Evolutionary conservation across 2,888 invertebrate species (phyloP).

Genomic region (Dasypolia templi): DNA sequence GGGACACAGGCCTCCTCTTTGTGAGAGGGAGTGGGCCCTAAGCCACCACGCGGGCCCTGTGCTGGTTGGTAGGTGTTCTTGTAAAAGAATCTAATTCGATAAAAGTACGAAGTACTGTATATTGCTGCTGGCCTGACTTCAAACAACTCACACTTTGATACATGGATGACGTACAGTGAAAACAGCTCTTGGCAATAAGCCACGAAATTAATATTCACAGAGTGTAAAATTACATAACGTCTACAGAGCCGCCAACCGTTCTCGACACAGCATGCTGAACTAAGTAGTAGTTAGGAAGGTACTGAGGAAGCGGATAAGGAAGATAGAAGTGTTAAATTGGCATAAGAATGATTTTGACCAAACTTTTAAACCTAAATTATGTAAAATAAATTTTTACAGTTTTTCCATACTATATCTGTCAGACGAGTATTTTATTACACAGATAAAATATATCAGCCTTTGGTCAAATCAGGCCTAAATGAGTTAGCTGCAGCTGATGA

Average conservation of each 20-base stretch:
- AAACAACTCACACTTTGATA: not conserved
- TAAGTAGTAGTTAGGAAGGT: not conserved
- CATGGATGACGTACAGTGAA: not conserved
- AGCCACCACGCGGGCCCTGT: not conserved
- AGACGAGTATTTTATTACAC: no score
- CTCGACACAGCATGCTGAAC: not conserved
- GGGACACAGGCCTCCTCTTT: no score
- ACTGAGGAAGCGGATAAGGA: not conserved
- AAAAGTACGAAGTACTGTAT: no score
- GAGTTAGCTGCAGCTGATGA: not conserved
- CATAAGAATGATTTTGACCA: no score
- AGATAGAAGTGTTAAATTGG: not conserved
- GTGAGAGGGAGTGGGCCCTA: not conserved
- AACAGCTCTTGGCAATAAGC: not conserved
- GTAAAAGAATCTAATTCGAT: not conserved
- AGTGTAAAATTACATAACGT: not conserved
- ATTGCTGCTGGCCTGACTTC: not conserved
- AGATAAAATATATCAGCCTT: no score
- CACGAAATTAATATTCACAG: slow-evolving; percentile 2
- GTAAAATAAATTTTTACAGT: no score
- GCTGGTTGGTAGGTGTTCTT: not conserved
- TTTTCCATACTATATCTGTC: no score
- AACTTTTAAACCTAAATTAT: no score
- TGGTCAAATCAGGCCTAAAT: no score
- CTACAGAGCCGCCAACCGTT: not conserved